Evolutionary conservation across 2,113 vertebrate species (phyloP), one percentile per base, ranked within the genome.

Genomic region (Scolopax mira): DNA sequence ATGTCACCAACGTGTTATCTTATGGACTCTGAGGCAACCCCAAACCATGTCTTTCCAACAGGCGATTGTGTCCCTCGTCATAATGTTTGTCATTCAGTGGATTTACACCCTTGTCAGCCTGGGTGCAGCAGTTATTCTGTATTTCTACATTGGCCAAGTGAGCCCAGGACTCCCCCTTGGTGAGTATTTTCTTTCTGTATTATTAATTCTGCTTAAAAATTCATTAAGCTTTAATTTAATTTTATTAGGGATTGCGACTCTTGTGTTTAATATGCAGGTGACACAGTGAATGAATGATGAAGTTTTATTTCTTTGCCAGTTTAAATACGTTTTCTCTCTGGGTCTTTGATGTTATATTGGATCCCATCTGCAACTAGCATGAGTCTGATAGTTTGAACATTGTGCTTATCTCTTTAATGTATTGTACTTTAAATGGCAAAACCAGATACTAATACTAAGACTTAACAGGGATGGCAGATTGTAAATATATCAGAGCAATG

Each of bases 1-100:
- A 1, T 24, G 33, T 79, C 64, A 42, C 17, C 6, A 10, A 6
- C 1, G 3, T 28, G 5, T 61, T 64, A 6, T 23, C 37, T 48
- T 16, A 41, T 1, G 2, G 64, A 23, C n/a, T 60, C 33, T 28
- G 52, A 10, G 13, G 5, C 91, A 71, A 93, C 65, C 48, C 54
- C 62, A 61, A 89, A 61, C 27, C 0, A 0, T 88, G 44, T 89
- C 23, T 91, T 91, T 61, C 79, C 79, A 78, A 93, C 97, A 99
- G 99, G 99, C 98, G 3, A 10, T 98, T 9, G 86, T 98, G 64
- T 99, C 99, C 39, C 86, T 99, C 81, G 41, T 98, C 62, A 99
- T 99, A 35, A 99, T 99, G 98, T 99, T 99, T 98, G 98, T 99
- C 77, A 99, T 99, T 95, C 98, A 99, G 94, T 99, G 99, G 99